A percentile compares a stretch with the other conserved stretches of the same genome.
phyloP scores from a whole-genome alignment of 1,140 invertebrate genomes.

The Brachionus calyciflorus region DNA sequence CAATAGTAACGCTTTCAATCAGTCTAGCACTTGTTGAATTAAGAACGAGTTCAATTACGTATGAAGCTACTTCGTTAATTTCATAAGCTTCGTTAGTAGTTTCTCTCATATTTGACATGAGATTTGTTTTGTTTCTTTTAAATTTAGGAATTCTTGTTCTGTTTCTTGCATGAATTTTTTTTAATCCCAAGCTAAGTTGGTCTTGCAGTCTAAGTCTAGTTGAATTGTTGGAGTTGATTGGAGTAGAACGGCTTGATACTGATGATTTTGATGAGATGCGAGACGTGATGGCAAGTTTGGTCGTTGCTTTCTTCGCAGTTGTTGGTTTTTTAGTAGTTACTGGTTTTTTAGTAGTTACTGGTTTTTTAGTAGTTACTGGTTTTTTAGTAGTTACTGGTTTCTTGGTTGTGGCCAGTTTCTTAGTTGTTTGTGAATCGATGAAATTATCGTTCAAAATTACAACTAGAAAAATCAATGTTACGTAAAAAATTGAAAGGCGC shows the following conservation, averaged over 20 bases:
- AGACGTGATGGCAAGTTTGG: too few species aligned
- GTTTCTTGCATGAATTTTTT: not conserved
- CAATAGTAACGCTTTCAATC: not conserved
- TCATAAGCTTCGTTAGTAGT: not conserved
- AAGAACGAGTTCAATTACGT: not conserved
- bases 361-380: too few species aligned
- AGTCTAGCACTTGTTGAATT: not conserved
- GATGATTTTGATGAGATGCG: too few species aligned
- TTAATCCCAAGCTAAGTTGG: not conserved
- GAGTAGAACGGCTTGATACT: too few species aligned
- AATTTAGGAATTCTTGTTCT: not conserved
- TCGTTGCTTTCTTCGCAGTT: too few species aligned
- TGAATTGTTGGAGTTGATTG: too few species aligned
- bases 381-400: too few species aligned
- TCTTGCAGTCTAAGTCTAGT: not conserved
- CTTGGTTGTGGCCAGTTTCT: too few species aligned
- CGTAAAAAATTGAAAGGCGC: not conserved
- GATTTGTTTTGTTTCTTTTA: not conserved
- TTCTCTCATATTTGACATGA: constrained; percentile 6
- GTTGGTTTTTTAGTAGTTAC: too few species aligned
- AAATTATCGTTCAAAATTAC: not conserved
- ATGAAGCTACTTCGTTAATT: constrained; percentile 10
- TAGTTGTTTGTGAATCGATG: too few species aligned
- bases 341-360: too few species aligned
- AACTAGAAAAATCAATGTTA: not conserved